phyloP scores from a whole-genome alignment of 2,888 invertebrate species.

The Xylophagus ater region DNA sequence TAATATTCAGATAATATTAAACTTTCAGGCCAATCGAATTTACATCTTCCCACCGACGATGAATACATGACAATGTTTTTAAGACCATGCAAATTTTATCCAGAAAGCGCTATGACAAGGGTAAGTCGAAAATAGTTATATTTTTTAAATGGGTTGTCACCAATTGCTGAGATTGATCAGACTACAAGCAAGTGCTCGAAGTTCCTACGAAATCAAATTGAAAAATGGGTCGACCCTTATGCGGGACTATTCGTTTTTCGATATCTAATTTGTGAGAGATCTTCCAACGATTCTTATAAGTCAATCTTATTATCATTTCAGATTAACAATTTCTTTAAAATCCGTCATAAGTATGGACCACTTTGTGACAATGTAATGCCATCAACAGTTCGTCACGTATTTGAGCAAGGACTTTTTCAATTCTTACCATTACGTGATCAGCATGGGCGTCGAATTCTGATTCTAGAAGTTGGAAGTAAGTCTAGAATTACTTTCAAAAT shows the following conservation, averaged over 20 bases:
- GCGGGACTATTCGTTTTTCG: no score
- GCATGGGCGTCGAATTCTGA: constrained; percentile 55
- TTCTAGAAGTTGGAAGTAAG: constrained; percentile 61
- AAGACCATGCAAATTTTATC: constrained; percentile 76
- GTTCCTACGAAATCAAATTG: no score
- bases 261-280: no score
- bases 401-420: constrained; percentile 52
- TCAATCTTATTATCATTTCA: constrained; percentile 31
- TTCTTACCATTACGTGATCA: constrained; percentile 59
- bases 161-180: not conserved
- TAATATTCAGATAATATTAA: not conserved
- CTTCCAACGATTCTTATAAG: no score
- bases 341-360: constrained; percentile 50
- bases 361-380: constrained; percentile 54
- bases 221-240: no score
- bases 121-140: constrained; percentile 39
- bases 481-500: constrained; percentile 15
- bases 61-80: constrained; percentile 66
- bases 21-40: constrained; percentile 49
- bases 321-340: constrained; percentile 63
- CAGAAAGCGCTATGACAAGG: constrained; percentile 65
- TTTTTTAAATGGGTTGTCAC: not conserved
- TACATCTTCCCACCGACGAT: constrained; percentile 56
- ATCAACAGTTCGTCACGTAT: constrained; percentile 47
- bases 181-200: no score